Percentiles rank a stretch among this genome's conserved stretches.
These are phyloP conservation scores for Phaenicophaeus curvirostris DNA, from an alignment of 2,797 vertebrate genomes.

Conservation along the genomic window DNA sequence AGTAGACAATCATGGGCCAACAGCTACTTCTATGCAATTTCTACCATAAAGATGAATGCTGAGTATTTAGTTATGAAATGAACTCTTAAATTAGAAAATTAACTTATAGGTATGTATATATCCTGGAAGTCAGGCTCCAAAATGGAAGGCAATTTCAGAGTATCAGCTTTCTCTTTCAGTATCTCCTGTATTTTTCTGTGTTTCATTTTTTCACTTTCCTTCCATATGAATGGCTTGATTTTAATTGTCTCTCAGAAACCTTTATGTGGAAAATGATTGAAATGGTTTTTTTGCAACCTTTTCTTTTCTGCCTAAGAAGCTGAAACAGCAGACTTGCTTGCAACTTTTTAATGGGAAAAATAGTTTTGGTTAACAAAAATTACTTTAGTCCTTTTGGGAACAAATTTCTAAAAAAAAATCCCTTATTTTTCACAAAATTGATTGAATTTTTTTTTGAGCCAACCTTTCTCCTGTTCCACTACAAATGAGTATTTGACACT, in stretches of 20 bases:
- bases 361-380: neutral
- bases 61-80: neutral
- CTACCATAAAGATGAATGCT: neutral
- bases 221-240: neutral
- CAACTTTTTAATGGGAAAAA: neutral
- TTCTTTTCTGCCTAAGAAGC: neutral
- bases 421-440: neutral
- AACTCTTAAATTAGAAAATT: neutral
- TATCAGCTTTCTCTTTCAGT: neutral
- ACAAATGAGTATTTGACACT: neutral
- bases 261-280: neutral
- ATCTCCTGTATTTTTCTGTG: neutral
- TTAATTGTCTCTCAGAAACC: neutral
- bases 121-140: neutral
- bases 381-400: neutral
- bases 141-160: neutral
- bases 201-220: neutral
- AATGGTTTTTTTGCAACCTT: neutral
- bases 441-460: neutral
- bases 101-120: neutral
- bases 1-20: neutral
- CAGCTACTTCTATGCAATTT: neutral
- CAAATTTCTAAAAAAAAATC: fast-evolving
- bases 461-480: neutral
- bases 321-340: neutral